A percentile compares a stretch with the other conserved stretches of the same genome.
Conservation (phyloP, 2,797 vertebrate genomes). For the Sebastes trivittatus region DNA sequence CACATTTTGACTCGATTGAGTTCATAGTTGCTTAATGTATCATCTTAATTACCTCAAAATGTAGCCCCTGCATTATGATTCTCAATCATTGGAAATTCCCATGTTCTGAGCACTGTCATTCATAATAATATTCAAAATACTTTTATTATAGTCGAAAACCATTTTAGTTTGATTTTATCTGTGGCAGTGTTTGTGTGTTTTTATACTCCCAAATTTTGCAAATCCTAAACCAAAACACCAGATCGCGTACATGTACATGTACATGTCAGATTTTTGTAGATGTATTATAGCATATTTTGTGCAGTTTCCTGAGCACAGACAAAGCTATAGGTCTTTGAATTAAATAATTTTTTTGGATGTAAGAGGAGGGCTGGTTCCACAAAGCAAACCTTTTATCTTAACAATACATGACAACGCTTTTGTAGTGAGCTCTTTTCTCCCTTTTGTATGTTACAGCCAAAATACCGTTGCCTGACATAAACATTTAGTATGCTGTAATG, state of each 20-base stretch:
- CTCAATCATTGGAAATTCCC: conserved; percentile 30
- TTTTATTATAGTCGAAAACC: conserved; percentile 15
- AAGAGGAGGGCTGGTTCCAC: background rate
- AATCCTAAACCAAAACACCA: conserved; percentile 38
- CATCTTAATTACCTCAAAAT: conserved; percentile 46
- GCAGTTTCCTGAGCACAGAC: conserved; percentile 46
- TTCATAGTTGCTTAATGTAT: conserved; percentile 22
- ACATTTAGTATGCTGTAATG: conserved; percentile 33
- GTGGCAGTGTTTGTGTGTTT: conserved; percentile 56
- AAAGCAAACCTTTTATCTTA: conserved; percentile 28
- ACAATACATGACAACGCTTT: conserved; percentile 34
- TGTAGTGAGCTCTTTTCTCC: conserved; percentile 35
- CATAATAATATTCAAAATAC: conserved; percentile 18
- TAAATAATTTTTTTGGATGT: conserved; percentile 12
- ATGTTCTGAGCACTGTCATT: conserved; percentile 51
- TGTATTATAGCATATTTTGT: conserved; percentile 33
- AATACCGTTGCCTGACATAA: conserved; percentile 45
- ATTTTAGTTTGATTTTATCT: conserved; percentile 38
- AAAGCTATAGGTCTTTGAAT: conserved; percentile 12
- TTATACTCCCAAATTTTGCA: conserved; percentile 62
- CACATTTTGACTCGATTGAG: conserved; percentile 28
- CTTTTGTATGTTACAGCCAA: conserved; percentile 63
- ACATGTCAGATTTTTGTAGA: conserved; percentile 42
- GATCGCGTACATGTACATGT: conserved; percentile 7
- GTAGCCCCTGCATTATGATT: conserved; percentile 26